phyloP scores from a whole-genome alignment of 1,140 invertebrate genomes.

The Drosophila kurseongensis region DNA sequence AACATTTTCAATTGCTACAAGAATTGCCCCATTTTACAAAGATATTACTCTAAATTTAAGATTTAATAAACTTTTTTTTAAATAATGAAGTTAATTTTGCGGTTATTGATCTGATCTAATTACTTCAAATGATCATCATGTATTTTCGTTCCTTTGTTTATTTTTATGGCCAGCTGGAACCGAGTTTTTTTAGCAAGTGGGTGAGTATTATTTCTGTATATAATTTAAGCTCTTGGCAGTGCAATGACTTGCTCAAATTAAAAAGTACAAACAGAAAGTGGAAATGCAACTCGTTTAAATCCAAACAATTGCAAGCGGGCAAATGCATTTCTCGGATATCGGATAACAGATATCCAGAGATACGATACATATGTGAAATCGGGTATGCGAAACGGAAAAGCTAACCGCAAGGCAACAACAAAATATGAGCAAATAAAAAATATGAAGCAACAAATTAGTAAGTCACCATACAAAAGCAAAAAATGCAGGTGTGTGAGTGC shows the following conservation, averaged over 20 bases:
- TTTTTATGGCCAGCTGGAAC: slow-evolving; percentile 13
- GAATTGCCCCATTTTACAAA: no score
- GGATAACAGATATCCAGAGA: slow-evolving; percentile 11
- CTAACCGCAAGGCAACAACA: slow-evolving; percentile 31
- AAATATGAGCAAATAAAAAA: slow-evolving; percentile 16
- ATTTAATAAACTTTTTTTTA: background rate
- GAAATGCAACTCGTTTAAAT: slow-evolving; percentile 14
- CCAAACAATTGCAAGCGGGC: slow-evolving; percentile 9
- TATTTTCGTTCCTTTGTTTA: slow-evolving; percentile 13
- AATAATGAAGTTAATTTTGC: background rate
- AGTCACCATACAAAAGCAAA: slow-evolving; percentile 35
- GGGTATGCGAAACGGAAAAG: slow-evolving; percentile 13
- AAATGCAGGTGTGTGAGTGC: slow-evolving; percentile 6
- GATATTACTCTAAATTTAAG: no score
- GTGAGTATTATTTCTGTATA: background rate
- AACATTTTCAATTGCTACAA: no score
- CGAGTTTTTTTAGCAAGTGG: slow-evolving; percentile 13
- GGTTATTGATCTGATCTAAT: background rate
- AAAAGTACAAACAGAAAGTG: slow-evolving; percentile 17
- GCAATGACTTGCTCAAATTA: slow-evolving; percentile 32
- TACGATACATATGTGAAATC: background rate
- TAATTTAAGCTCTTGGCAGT: slow-evolving; percentile 10
- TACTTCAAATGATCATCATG: background rate
- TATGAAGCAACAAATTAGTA: slow-evolving; percentile 68
- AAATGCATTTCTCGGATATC: slow-evolving; percentile 28